Conservation (phyloP, 2,888 invertebrate species). For the Panzeria rudis region DNA sequence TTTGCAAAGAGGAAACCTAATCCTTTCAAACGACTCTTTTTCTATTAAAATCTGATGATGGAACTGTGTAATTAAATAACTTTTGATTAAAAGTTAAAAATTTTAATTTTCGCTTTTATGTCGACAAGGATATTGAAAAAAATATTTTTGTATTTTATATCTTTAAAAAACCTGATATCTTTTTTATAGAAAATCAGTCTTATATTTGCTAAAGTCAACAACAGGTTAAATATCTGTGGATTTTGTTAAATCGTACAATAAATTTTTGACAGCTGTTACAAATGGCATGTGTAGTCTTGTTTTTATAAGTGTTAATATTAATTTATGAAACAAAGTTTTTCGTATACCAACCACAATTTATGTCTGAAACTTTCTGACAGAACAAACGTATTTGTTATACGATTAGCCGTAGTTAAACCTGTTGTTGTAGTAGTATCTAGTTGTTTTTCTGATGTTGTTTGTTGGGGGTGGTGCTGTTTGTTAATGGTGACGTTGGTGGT, state of each 20-base stretch:
- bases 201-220: background rate
- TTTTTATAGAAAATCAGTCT: too few species aligned
- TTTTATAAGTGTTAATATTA: background rate
- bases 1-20: too few species aligned
- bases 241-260: background rate
- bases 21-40: too few species aligned
- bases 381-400: conserved; percentile 25
- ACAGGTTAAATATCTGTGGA: background rate
- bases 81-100: too few species aligned
- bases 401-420: conserved; percentile 14
- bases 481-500: background rate
- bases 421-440: conserved; percentile 1
- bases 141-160: too few species aligned
- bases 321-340: conserved; percentile 6
- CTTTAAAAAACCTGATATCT: too few species aligned
- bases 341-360: conserved; percentile 34
- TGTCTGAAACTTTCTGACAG: conserved; percentile 51
- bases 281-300: background rate
- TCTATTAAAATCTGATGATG: too few species aligned
- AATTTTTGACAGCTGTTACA: conserved; percentile 29
- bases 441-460: conserved; percentile 1
- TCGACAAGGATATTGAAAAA: too few species aligned
- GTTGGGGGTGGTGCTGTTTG: conserved; percentile 7
- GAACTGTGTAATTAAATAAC: too few species aligned
- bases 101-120: too few species aligned